Percentiles rank a stretch among this genome's conserved stretches.
phyloP scores from a whole-genome alignment of 2,797 vertebrate genomes.

The Hippocampus kuda region DNA sequence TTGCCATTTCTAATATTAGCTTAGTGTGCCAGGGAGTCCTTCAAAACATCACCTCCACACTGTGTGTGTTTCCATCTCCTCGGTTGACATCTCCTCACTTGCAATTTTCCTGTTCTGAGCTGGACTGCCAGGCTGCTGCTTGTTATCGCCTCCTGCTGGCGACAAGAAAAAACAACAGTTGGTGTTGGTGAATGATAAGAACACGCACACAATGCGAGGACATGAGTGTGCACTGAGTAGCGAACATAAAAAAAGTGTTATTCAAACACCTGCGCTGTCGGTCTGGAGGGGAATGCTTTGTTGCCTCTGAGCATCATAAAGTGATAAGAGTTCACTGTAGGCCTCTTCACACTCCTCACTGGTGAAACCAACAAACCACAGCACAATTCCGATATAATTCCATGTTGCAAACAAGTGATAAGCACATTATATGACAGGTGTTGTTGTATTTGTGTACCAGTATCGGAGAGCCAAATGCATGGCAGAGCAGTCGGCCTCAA shows the following conservation, averaged over 20 bases:
- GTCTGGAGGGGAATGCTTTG: slow-evolving; percentile 33
- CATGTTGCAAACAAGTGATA: background rate
- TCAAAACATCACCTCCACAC: slow-evolving; percentile 44
- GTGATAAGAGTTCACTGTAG: slow-evolving; percentile 67
- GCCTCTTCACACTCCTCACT: slow-evolving; percentile 79
- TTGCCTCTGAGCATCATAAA: slow-evolving; percentile 56
- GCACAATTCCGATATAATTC: background rate
- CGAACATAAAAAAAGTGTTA: slow-evolving; percentile 5
- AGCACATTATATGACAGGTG: background rate
- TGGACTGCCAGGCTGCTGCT: slow-evolving; percentile 25
- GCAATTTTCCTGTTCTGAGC: slow-evolving; percentile 29
- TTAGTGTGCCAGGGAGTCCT: slow-evolving; percentile 5
- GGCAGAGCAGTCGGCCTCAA: slow-evolving; percentile 73
- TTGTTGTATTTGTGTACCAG: slow-evolving; percentile 61
- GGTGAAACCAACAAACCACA: slow-evolving; percentile 50
- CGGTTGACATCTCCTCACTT: slow-evolving; percentile 53
- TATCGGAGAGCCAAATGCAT: slow-evolving; percentile 74
- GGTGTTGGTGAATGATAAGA: background rate
- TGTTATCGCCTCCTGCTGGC: slow-evolving; percentile 34
- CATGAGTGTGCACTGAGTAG: too few species aligned
- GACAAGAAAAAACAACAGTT: slow-evolving; percentile 18
- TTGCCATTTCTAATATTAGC: background rate
- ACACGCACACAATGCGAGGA: background rate
- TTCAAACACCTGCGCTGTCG: slow-evolving; percentile 46
- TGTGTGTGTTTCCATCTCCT: slow-evolving; percentile 24